Evolutionary conservation across 2,888 invertebrate genomes (phyloP).

Genomic region (Drosophila tripunctata): DNA sequence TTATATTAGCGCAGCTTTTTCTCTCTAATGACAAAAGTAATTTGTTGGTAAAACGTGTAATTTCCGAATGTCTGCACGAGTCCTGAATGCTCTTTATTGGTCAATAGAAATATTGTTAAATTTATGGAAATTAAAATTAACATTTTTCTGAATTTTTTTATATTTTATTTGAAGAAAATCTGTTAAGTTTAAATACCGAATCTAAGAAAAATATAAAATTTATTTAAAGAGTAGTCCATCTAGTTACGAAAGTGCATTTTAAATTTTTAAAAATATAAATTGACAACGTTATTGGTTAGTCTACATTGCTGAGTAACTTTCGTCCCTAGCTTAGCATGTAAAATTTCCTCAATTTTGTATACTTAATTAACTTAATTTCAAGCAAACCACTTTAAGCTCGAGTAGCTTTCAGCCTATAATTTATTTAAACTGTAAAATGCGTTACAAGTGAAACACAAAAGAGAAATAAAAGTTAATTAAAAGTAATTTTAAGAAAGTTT

Average conservation of each 20-base stretch:
- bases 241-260: too few relatives aligned
- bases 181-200: too few relatives aligned
- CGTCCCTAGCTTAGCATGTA: neutral
- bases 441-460: neutral
- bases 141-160: too few relatives aligned
- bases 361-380: neutral
- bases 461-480: conserved; percentile 55
- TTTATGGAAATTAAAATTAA: too few relatives aligned
- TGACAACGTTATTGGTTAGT: too few relatives aligned
- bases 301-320: too few relatives aligned
- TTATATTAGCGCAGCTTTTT: conserved; percentile 50
- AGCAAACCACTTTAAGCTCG: neutral
- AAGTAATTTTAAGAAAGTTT: conserved; percentile 30
- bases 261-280: too few relatives aligned
- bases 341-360: neutral
- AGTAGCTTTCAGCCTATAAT: neutral
- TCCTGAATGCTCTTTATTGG: neutral
- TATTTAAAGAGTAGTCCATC: too few relatives aligned
- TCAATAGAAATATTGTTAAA: neutral
- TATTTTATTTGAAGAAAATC: too few relatives aligned
- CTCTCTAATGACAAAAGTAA: conserved; percentile 45
- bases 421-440: neutral
- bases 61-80: neutral
- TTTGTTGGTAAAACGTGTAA: conserved; percentile 16
- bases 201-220: too few relatives aligned